Conservation (phyloP, 1,140 invertebrate genomes). For the Drosophila sechellia region DNA sequence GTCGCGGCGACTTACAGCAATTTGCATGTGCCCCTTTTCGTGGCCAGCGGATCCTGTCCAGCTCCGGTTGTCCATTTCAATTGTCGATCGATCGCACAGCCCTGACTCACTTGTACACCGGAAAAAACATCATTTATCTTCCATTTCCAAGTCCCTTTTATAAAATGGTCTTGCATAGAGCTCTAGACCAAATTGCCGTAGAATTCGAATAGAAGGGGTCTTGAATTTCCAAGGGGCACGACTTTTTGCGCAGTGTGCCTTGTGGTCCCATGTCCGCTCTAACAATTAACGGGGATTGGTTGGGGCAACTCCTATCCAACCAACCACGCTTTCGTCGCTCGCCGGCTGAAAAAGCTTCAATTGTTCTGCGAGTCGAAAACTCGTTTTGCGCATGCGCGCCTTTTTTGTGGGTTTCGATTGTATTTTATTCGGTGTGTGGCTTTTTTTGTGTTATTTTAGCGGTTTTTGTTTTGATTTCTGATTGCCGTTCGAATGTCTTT, state of each 20-base stretch:
- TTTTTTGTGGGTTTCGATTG: conserved; percentile 44
- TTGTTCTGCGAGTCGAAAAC: conserved; percentile 51
- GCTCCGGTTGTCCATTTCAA: conserved; percentile 49
- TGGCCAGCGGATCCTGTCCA: conserved; percentile 60
- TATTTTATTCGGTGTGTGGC: conserved; percentile 13
- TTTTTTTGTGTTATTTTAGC: conserved; percentile 79
- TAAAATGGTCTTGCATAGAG: too few relatives aligned
- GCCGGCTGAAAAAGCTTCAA: conserved; percentile 40
- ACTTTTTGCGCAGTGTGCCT: neutral
- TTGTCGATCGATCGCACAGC: conserved; percentile 38
- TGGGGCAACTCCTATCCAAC: conserved; percentile 4
- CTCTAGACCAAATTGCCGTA: too few relatives aligned
- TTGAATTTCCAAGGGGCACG: neutral
- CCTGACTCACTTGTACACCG: conserved; percentile 60
- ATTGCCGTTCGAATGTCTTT: conserved; percentile 74
- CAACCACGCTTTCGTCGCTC: conserved; percentile 51
- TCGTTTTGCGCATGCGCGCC: conserved; percentile 74
- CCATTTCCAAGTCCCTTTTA: too few relatives aligned
- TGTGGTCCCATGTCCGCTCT: neutral
- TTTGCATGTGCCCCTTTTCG: conserved; percentile 50
- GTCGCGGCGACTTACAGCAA: conserved; percentile 56
- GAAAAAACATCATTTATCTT: neutral
- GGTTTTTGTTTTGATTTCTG: conserved; percentile 83
- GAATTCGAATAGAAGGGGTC: too few relatives aligned
- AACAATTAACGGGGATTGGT: conserved; percentile 15